A percentile compares a stretch with the other conserved stretches of the same genome.
phyloP scores from a whole-genome alignment of 2,797 vertebrate species.

The Sebastes hubbsi region DNA sequence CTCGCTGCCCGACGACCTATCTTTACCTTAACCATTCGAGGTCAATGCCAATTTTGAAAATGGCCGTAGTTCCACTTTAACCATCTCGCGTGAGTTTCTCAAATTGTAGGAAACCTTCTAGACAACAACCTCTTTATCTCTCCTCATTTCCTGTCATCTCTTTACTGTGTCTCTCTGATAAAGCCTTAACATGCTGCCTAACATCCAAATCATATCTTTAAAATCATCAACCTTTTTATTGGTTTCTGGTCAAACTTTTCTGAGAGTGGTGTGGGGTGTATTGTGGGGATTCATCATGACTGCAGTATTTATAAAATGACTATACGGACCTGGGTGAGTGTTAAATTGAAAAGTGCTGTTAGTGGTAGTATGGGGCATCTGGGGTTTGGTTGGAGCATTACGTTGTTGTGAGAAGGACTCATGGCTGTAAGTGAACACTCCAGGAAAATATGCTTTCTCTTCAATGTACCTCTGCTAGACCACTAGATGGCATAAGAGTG shows the following conservation, averaged over 20 bases:
- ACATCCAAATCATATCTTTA: background rate
- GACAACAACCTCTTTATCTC: too few species aligned
- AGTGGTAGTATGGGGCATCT: background rate
- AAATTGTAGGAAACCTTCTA: too few species aligned
- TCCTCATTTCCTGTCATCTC: background rate
- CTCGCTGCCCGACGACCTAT: too few species aligned
- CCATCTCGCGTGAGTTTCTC: too few species aligned
- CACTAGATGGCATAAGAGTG: slow-evolving; percentile 59
- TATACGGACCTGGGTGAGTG: background rate
- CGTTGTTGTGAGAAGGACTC: background rate
- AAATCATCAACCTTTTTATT: background rate
- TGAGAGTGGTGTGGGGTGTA: background rate
- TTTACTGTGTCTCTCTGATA: background rate
- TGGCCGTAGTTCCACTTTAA: too few species aligned
- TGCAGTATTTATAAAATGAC: background rate
- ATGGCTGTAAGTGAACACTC: background rate
- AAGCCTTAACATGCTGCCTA: background rate
- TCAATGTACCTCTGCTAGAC: background rate
- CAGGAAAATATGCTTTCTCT: background rate
- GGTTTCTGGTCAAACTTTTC: background rate
- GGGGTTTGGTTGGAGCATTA: background rate
- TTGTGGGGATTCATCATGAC: background rate
- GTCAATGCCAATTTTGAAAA: too few species aligned
- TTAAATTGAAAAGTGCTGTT: background rate
- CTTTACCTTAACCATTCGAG: too few species aligned